Evolutionary conservation across 2,888 invertebrate genomes (phyloP), one percentile per base, ranked within the genome.

Genomic region (Sphaeridia pumilis): DNA sequence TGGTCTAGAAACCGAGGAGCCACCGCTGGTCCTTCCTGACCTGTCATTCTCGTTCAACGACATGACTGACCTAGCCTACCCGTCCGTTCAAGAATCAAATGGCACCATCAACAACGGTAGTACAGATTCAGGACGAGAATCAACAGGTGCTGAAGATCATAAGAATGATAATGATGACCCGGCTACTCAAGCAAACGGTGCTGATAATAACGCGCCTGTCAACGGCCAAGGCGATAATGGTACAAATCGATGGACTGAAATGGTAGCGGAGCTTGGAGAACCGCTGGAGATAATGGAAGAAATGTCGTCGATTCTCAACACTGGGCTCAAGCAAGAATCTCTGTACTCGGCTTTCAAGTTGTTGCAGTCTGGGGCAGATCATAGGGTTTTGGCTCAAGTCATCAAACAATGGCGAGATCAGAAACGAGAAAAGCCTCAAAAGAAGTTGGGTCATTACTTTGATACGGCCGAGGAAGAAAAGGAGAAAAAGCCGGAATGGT

Each of bases 311-410:
- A 73, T 88, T 20, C 72, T 89, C 4, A 80, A 82, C 66, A 87
- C 87, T 0, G 86, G 85, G 2, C 71, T 89, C 41, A 85, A 86
- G 68, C 74, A 79, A 1, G 83, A 87, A 65, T 79, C 82, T 0
- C 70, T 88, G 21, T 78, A 82, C 5, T 78, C 83, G 55, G 87
- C 87, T 69, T 80, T 87, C 22, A 74, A 82, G 61, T 72, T 89
- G 20, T 84, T 84, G 69, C 87, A 88, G 68, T 77, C 80, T 57
- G 88, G 88, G 3, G 81, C 86, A 0, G 83, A 86, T 69, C 87
- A 88, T 0, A 83, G 84, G 67, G 79, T 82, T 0, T 71, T 89
- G 47, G 86, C 87, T 4, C 75, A 77, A 22, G 79, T 87, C 36
- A 79, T 89, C 27, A 80, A 80, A 66, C 84, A 87, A 69, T 73